Percentiles rank a stretch among this genome's conserved stretches.
These are phyloP conservation scores for Muscidifurax raptorellus DNA, from an alignment of 1,140 invertebrate species.

Conservation along the genomic window DNA sequence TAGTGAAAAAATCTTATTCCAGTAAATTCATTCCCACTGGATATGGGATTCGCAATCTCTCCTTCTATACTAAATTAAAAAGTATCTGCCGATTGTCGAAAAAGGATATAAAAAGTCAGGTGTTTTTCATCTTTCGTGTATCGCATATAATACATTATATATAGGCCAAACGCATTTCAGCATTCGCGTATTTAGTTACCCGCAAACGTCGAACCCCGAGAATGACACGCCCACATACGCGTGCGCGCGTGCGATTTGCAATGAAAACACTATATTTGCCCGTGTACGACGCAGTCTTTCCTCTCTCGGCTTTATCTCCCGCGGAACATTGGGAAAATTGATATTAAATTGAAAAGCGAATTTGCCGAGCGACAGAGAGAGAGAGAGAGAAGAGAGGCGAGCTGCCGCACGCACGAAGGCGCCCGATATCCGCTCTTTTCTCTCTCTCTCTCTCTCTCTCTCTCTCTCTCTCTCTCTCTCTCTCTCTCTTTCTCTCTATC, in stretches of 20 bases:
- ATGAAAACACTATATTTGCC: not conserved
- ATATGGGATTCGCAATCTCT: too few species aligned
- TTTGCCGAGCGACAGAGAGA: not conserved
- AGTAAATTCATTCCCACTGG: too few species aligned
- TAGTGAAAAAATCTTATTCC: too few species aligned
- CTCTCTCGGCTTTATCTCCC: not conserved
- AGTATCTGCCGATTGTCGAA: not conserved
- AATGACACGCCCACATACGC: not conserved
- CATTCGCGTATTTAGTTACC: not conserved
- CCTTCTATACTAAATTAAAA: too few species aligned
- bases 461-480: not conserved
- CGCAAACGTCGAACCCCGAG: not conserved
- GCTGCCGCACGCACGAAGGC: not conserved
- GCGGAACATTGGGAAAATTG: conserved; percentile 4
- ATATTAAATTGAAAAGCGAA: conserved; percentile 37
- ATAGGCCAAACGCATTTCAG: too few species aligned
- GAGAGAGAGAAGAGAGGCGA: not conserved
- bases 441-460: too few species aligned
- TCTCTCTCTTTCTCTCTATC: not conserved
- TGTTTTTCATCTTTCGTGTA: too few species aligned
- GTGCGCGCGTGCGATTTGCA: not conserved
- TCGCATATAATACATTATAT: too few species aligned
- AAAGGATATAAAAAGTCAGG: not conserved
- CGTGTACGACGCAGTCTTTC: not conserved
- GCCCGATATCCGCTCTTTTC: not conserved